Evolutionary conservation across 2,888 invertebrate genomes (phyloP).

Genomic region (Drosophila kanekoi): DNA sequence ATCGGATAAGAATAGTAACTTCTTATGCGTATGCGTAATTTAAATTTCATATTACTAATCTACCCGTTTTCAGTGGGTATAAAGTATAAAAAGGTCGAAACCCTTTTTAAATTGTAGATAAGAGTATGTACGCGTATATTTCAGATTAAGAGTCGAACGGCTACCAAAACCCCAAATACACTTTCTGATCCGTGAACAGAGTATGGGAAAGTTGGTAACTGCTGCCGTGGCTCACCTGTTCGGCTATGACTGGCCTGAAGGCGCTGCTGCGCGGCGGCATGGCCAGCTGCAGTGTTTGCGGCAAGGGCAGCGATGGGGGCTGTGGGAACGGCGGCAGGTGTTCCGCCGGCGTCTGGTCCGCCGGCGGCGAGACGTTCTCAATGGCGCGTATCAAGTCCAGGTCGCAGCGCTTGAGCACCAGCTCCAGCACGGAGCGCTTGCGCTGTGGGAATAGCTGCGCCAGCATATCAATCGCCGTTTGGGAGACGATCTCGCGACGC

Average conservation of each 20-base stretch:
- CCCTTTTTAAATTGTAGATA: no score
- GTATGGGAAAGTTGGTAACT: background rate
- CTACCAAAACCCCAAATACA: no score
- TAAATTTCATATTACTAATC: no score
- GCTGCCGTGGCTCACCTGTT: slow-evolving; percentile 56
- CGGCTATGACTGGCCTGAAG: slow-evolving; percentile 76
- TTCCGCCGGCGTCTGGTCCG: slow-evolving; percentile 28
- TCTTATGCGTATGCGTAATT: no score
- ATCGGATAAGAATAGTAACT: no score
- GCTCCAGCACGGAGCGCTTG: slow-evolving; percentile 93
- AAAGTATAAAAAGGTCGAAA: no score
- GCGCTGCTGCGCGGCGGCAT: slow-evolving; percentile 71
- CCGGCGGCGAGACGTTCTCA: slow-evolving; percentile 81
- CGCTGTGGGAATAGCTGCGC: slow-evolving; percentile 95
- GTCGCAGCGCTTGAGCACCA: slow-evolving; percentile 96
- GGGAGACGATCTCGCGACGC: slow-evolving; percentile 86
- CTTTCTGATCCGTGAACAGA: background rate
- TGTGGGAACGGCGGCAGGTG: slow-evolving; percentile 2
- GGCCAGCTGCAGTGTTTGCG: slow-evolving; percentile 22
- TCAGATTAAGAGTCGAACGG: no score
- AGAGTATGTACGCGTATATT: no score
- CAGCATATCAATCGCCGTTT: slow-evolving; percentile 93
- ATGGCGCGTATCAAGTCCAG: slow-evolving; percentile 91
- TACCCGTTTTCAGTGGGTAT: no score
- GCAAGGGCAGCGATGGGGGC: slow-evolving; percentile 8